Conservation (phyloP, 2,113 vertebrate species). For the Atrichornis clamosus region DNA sequence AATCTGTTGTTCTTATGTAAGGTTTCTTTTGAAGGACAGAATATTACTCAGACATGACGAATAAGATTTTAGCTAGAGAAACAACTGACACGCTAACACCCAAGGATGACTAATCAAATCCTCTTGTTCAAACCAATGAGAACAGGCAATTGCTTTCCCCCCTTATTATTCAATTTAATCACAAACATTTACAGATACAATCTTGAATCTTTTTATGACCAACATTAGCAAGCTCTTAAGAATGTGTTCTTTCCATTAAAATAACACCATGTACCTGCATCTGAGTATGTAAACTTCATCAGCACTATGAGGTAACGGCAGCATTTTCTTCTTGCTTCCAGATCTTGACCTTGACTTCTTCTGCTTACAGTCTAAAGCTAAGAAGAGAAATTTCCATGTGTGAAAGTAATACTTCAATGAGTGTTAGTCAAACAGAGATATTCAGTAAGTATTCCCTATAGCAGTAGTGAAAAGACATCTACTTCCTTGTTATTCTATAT, state of each 20-base stretch:
- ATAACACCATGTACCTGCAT: slow-evolving; percentile 83
- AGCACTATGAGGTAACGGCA: slow-evolving; percentile 87
- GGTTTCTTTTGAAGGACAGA: neutral
- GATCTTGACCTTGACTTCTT: slow-evolving; percentile 92
- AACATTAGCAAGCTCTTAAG: neutral
- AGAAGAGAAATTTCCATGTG: slow-evolving; percentile 59
- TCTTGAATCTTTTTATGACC: neutral
- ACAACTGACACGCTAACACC: neutral
- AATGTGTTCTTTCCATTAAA: neutral
- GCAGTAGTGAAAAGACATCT: neutral
- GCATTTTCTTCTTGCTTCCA: slow-evolving; percentile 88
- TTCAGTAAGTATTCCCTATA: neutral
- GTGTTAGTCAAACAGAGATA: neutral
- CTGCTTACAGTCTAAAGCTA: slow-evolving; percentile 89
- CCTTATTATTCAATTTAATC: neutral
- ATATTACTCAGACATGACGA: neutral
- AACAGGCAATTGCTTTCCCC: neutral
- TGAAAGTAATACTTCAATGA: slow-evolving; percentile 38
- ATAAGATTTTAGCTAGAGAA: neutral
- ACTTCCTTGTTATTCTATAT: neutral
- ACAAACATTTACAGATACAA: neutral
- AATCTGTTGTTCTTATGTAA: neutral
- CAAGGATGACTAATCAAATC: neutral
- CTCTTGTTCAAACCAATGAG: neutral
- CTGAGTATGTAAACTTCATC: slow-evolving; percentile 95